A percentile compares a stretch with the other conserved stretches of the same genome.
Conservation (phyloP, 2,113 vertebrate genomes). For the pig (Sus scrofa) region DNA sequence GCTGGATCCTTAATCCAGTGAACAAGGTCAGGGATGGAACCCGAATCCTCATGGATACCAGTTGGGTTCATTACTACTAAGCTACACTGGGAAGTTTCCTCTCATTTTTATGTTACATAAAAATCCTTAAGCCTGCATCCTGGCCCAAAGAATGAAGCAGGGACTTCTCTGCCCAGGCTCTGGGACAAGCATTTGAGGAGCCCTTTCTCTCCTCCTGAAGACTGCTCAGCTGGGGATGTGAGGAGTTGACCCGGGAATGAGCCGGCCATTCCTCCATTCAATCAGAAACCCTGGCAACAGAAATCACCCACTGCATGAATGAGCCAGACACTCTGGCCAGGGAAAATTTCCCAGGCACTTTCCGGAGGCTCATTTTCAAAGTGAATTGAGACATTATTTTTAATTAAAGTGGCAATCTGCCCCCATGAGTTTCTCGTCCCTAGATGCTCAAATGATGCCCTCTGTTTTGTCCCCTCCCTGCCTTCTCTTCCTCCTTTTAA, state of each 20-base stretch:
- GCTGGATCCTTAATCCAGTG: too few species aligned
- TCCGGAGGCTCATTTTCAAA: conserved; percentile 63
- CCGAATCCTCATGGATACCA: too few species aligned
- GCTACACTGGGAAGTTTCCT: too few species aligned
- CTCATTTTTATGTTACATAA: background rate
- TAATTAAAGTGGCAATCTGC: conserved; percentile 87
- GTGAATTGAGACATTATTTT: conserved; percentile 80
- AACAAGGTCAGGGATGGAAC: too few species aligned
- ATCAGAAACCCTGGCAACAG: conserved; percentile 27
- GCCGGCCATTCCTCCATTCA: fast-evolving
- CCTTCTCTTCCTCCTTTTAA: conserved; percentile 86
- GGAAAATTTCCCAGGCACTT: conserved; percentile 45
- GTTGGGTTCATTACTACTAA: too few species aligned
- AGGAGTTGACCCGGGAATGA: background rate
- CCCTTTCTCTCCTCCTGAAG: background rate
- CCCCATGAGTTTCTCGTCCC: conserved; percentile 79
- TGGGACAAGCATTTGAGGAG: background rate
- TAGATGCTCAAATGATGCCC: conserved; percentile 83
- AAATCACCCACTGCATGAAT: background rate
- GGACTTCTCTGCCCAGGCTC: background rate
- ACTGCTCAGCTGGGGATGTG: background rate
- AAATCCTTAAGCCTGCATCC: background rate
- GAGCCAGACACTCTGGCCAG: conserved; percentile 35
- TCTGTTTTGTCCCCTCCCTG: conserved; percentile 80
- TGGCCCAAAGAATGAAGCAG: background rate